phyloP scores from a whole-genome alignment of 2,888 invertebrate genomes.

The Pyrgus malvae region DNA sequence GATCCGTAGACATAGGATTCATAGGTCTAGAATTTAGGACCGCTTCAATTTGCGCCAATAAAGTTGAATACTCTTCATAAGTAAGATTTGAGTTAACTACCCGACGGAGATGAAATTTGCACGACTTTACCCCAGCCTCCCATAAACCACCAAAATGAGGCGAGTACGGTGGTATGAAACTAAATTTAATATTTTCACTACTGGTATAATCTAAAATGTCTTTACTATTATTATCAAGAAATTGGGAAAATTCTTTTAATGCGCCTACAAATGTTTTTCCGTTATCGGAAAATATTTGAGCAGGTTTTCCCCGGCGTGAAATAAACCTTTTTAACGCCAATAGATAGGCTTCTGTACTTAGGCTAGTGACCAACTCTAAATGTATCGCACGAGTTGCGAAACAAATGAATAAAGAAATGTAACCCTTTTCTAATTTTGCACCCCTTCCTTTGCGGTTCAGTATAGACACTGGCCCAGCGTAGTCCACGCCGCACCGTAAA shows the following conservation, averaged over 20 bases:
- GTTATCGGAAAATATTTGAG: constrained; percentile 6
- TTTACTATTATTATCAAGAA: no score
- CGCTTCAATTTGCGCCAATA: no score
- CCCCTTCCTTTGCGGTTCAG: constrained; percentile 25
- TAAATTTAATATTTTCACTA: no score
- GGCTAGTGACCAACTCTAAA: constrained; percentile 27
- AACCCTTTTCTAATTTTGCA: constrained; percentile 11
- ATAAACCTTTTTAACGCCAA: constrained; percentile 21
- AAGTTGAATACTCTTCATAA: no score
- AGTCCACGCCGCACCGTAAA: constrained; percentile 22
- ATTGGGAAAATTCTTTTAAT: not conserved
- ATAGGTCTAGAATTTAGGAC: no score
- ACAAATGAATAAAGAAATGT: constrained; percentile 30
- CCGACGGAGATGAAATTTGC: no score
- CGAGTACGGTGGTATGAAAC: no score
- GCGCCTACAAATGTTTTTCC: constrained; percentile 9
- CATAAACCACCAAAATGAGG: no score
- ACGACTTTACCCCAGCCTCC: no score
- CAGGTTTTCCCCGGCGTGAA: constrained; percentile 15
- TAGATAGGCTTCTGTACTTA: constrained; percentile 22
- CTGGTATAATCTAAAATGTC: no score
- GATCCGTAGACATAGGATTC: no score
- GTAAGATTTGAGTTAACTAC: no score
- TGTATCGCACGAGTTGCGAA: constrained; percentile 33
- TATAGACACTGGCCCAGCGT: constrained; percentile 26